A percentile compares a stretch with the other conserved stretches of the same genome.
Conservation (phyloP, 1,140 invertebrate species). For the Colletes gigas region DNA sequence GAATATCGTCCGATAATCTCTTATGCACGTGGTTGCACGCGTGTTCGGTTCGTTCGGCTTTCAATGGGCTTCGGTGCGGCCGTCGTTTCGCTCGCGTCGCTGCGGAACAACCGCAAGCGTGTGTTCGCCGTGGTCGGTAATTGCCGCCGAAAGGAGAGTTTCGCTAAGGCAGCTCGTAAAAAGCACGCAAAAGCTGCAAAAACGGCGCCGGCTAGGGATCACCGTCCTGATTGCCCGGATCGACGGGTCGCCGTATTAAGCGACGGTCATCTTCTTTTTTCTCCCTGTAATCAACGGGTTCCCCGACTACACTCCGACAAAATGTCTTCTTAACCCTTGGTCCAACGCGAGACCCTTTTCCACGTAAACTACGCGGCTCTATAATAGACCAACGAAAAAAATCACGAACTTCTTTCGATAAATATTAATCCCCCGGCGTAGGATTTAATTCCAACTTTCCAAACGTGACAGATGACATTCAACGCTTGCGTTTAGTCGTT, state of each 20-base stretch:
- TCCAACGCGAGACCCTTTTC: too few relatives aligned
- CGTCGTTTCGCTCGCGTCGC: slow-evolving; percentile 23
- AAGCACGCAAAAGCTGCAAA: slow-evolving; percentile 39
- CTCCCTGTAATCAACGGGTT: slow-evolving; percentile 12
- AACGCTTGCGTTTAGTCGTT: too few relatives aligned
- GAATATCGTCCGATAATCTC: slow-evolving; percentile 48
- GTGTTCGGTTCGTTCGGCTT: slow-evolving; percentile 31
- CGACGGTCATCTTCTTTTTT: slow-evolving; percentile 3
- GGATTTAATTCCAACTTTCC: too few relatives aligned
- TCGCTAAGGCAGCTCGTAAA: slow-evolving; percentile 26
- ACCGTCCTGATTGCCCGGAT: slow-evolving; percentile 22
- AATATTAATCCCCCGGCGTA: too few relatives aligned
- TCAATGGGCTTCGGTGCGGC: slow-evolving; percentile 8
- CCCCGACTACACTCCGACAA: not conserved
- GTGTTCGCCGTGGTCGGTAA: slow-evolving; percentile 32
- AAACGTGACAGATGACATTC: too few relatives aligned
- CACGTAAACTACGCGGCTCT: too few relatives aligned
- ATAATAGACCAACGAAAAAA: too few relatives aligned
- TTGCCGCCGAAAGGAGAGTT: slow-evolving; percentile 39
- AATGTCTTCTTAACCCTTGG: too few relatives aligned
- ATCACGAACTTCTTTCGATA: too few relatives aligned
- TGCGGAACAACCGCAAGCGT: slow-evolving; percentile 27
- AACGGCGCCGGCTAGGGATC: slow-evolving; percentile 4
- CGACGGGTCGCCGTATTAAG: slow-evolving; percentile 26
- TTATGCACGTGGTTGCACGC: slow-evolving; percentile 42